Percentiles rank a stretch among this genome's conserved stretches.
Evolutionary conservation across 2,797 vertebrate genomes (phyloP).

Genomic region (Sternarchorhynchus goeldii): DNA sequence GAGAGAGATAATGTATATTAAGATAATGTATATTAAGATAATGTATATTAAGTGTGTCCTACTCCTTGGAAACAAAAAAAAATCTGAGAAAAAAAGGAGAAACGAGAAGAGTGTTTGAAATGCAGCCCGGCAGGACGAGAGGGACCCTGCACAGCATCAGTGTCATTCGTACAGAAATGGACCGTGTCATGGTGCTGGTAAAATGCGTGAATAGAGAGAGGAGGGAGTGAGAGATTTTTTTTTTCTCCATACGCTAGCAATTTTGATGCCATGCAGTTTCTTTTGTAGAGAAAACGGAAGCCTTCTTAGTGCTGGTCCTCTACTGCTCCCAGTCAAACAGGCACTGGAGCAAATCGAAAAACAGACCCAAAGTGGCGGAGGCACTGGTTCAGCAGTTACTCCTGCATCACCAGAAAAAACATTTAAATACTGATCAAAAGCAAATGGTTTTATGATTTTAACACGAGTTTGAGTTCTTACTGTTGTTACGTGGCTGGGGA

Average conservation of each 20-base stretch:
- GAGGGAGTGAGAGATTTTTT: slow-evolving; percentile 31
- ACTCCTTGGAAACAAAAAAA: slow-evolving; percentile 72
- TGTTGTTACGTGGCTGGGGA: slow-evolving; percentile 26
- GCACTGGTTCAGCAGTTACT: not conserved
- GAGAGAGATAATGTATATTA: slow-evolving; percentile 85
- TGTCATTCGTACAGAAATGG: slow-evolving; percentile 83
- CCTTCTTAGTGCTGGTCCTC: slow-evolving; percentile 56
- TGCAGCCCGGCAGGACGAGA: slow-evolving; percentile 86
- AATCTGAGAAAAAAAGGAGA: slow-evolving; percentile 31
- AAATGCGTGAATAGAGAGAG: slow-evolving; percentile 53
- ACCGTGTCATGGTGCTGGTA: slow-evolving; percentile 79
- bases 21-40: too few species aligned
- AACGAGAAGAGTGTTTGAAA: slow-evolving; percentile 66
- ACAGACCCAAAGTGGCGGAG: not conserved
- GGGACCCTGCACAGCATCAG: slow-evolving; percentile 87
- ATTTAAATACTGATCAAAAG: not conserved
- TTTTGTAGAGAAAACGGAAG: slow-evolving; percentile 38
- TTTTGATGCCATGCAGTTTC: slow-evolving; percentile 41
- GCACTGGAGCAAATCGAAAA: slow-evolving; percentile 34
- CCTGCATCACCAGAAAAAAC: not conserved
- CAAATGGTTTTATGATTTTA: slow-evolving; percentile 18
- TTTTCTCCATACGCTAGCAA: slow-evolving; percentile 39
- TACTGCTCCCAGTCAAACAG: slow-evolving; percentile 53
- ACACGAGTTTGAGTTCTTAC: slow-evolving; percentile 9
- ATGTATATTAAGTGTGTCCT: slow-evolving; percentile 86